Evolutionary conservation across 2,113 vertebrate species (phyloP), one percentile per base, ranked within the genome.

Genomic region (Myiopsitta monachus): DNA sequence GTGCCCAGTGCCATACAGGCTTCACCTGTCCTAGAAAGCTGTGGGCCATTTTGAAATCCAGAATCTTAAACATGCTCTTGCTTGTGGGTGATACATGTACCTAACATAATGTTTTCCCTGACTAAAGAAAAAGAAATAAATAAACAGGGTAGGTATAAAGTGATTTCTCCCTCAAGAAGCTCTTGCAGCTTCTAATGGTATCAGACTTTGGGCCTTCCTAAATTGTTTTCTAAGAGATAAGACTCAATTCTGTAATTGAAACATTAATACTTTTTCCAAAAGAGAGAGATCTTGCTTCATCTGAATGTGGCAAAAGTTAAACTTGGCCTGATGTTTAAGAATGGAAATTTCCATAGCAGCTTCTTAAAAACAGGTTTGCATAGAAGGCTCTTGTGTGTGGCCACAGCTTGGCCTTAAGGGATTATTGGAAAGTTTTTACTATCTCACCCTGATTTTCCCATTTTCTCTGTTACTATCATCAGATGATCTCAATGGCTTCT

Each of bases 281-380:
- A 87, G 16, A 87, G 27, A 38, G 10, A 64, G 30, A 63, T 86
- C 39, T 68, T 86, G 61, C 70, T 72, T 92, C 55, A n/a, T 76
- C 57, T 88, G 52, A 79, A 83, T 43, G 36, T 2, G 1, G 61
- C 36, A 78, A 73, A 52, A 77, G 14, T 63, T 64, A 64, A 61
- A 28, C 36, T 91, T 79, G 44, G 31, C 22, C 54, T 90, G 84
- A 41, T 82, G n/a, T 87, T 86, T 80, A 88, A 80, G 75, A 82
- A 77, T 1, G 86, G 94, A 89, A 96, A 95, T 96, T 96, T 94
- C 95, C 91, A 88, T 13, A 83, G 51, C 30, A 88, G 77, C 23
- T 87, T 74, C 66, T 78, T 62, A 64, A 81, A 93, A 18, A 17
- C 22, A 76, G 24, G 43, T 72, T 82, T 90, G 15, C 28, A 18